These are phyloP conservation scores for Eledona agricola DNA, from an alignment of 2,888 invertebrate genomes.

Conservation along the genomic window DNA sequence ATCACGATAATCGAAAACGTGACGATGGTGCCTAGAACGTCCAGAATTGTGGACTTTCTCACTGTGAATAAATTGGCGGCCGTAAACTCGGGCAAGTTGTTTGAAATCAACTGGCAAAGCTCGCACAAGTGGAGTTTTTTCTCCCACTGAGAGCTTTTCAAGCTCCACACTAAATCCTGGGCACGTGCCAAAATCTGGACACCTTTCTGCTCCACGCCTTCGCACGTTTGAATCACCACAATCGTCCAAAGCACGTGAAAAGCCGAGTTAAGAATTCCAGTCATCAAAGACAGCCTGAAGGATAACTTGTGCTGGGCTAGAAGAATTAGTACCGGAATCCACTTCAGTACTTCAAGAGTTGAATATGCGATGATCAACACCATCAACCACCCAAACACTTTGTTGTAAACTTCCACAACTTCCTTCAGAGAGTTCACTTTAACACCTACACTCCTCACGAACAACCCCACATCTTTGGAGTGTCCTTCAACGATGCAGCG, in stretches of 20 bases:
- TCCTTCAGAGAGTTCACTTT: slow-evolving; percentile 7
- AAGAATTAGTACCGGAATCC: slow-evolving; percentile 4
- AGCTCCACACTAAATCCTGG: not conserved
- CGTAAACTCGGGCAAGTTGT: slow-evolving; percentile 7
- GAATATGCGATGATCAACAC: not conserved
- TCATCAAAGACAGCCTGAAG: not conserved
- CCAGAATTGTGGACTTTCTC: slow-evolving; percentile 1
- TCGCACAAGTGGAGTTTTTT: slow-evolving; percentile 1
- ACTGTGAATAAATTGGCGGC: slow-evolving; percentile 11
- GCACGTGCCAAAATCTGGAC: slow-evolving; percentile 4
- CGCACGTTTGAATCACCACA: slow-evolving; percentile 7
- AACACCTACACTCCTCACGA: no score
- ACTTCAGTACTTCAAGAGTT: slow-evolving; percentile 3
- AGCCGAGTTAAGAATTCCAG: slow-evolving; percentile 1
- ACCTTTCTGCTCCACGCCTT: slow-evolving; percentile 2
- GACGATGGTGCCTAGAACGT: slow-evolving; percentile 2
- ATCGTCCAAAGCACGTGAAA: slow-evolving; percentile 1
- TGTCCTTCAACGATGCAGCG: no score
- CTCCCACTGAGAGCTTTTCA: not conserved
- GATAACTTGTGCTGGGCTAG: not conserved
- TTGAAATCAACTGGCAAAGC: not conserved
- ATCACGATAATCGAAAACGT: slow-evolving; percentile 16
- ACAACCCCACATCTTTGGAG: no score
- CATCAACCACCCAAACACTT: slow-evolving; percentile 4
- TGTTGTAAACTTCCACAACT: slow-evolving; percentile 5